A percentile compares a stretch with the other conserved stretches of the same genome.
These are phyloP conservation scores for Rhinolophus sinicus DNA, from an alignment of 2,113 vertebrate species.

Conservation along the genomic window DNA sequence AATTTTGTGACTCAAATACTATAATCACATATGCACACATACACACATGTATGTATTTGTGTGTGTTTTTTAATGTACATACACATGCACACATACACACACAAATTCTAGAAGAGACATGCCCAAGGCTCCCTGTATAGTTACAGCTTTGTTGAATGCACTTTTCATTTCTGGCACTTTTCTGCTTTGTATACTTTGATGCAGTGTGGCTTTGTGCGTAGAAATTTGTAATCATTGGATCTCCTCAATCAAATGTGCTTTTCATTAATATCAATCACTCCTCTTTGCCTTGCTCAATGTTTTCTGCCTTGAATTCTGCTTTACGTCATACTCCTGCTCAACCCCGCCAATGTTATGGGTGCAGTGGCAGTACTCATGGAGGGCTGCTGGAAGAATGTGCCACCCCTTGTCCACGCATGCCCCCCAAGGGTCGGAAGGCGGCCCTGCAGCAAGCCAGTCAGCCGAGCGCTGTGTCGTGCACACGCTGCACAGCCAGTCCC, in stretches of 20 bases:
- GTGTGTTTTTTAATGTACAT: not conserved
- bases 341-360: accelerated
- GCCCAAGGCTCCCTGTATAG: not conserved
- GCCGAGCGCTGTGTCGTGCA: not conserved
- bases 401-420: no score
- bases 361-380: not conserved
- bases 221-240: not conserved
- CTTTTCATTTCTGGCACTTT: not conserved
- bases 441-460: not conserved
- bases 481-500: not conserved
- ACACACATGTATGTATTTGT: no score
- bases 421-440: not conserved
- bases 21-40: not conserved
- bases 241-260: not conserved
- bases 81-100: not conserved
- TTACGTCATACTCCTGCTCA: not conserved
- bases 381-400: not conserved
- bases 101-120: not conserved
- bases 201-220: not conserved
- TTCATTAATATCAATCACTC: not conserved
- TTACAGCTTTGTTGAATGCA: not conserved
- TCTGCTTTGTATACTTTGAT: not conserved
- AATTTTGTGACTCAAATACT: not conserved
- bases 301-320: not conserved
- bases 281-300: not conserved